These are phyloP conservation scores for Marmota monax DNA, from an alignment of 2,113 vertebrate species.

Conservation along the genomic window DNA sequence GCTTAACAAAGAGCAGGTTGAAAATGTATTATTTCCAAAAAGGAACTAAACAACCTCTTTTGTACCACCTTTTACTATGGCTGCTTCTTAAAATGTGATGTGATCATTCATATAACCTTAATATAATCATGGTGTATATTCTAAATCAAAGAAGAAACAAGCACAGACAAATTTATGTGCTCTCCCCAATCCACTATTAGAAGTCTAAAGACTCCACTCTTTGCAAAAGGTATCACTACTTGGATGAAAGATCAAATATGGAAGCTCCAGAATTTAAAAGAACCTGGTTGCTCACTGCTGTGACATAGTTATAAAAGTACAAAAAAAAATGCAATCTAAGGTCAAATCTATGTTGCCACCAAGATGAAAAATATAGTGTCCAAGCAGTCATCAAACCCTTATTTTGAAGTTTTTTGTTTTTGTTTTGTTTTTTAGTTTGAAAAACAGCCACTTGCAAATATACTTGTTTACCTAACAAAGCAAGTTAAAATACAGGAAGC, in stretches of 20 bases:
- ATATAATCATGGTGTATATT: not conserved
- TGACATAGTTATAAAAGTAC: not conserved
- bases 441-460: not conserved
- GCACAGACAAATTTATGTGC: not conserved
- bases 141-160: constrained; percentile 6
- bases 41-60: not conserved
- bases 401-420: not conserved
- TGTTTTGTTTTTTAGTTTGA: not conserved
- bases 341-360: not conserved
- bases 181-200: not conserved
- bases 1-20: not conserved
- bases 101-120: not conserved
- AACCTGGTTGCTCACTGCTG: too few species aligned
- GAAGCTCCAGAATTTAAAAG: not conserved
- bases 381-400: not conserved
- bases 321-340: not conserved
- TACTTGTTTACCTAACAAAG: not conserved
- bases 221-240: not conserved
- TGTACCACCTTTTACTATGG: not conserved
- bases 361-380: not conserved
- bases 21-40: not conserved
- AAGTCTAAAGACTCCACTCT: not conserved
- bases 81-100: not conserved
- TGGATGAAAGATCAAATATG: not conserved
- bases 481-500: not conserved